phyloP scores from a whole-genome alignment of 2,797 vertebrate species.

The Amphiprion clarkii region DNA sequence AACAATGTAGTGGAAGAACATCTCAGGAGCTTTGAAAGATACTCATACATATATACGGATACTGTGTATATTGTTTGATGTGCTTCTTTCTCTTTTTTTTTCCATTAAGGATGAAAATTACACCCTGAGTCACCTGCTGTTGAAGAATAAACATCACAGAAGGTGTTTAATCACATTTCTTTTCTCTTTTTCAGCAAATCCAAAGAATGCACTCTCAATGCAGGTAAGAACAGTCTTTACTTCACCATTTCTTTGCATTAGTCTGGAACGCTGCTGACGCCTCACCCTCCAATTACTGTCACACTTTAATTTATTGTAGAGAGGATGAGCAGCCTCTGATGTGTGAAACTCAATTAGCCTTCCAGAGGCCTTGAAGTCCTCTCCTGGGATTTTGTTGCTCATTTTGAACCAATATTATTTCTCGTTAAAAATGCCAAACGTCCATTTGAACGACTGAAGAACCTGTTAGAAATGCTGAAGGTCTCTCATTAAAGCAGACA shows the following conservation, averaged over 20 bases:
- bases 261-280: not conserved
- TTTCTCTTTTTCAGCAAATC: slow-evolving; percentile 87
- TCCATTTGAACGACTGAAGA: not conserved
- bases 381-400: not conserved
- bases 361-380: slow-evolving; percentile 3
- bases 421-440: not conserved
- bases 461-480: not conserved
- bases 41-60: not conserved
- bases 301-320: slow-evolving; percentile 16
- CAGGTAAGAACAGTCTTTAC: slow-evolving; percentile 81
- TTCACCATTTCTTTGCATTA: not conserved
- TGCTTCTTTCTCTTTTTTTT: too few relatives aligned
- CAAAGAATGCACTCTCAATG: slow-evolving; percentile 90
- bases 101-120: not conserved
- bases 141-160: not conserved
- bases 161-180: not conserved
- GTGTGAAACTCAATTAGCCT: slow-evolving; percentile 25
- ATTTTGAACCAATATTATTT: slow-evolving; percentile 1
- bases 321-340: slow-evolving; percentile 25
- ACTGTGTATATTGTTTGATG: not conserved
- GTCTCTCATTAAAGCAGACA: not conserved
- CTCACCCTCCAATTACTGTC: not conserved
- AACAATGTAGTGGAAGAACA: slow-evolving; percentile 8
- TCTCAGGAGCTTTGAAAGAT: not conserved
- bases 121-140: not conserved